phyloP scores from a whole-genome alignment of 2,888 invertebrate genomes.

The Watsonalla binaria region DNA sequence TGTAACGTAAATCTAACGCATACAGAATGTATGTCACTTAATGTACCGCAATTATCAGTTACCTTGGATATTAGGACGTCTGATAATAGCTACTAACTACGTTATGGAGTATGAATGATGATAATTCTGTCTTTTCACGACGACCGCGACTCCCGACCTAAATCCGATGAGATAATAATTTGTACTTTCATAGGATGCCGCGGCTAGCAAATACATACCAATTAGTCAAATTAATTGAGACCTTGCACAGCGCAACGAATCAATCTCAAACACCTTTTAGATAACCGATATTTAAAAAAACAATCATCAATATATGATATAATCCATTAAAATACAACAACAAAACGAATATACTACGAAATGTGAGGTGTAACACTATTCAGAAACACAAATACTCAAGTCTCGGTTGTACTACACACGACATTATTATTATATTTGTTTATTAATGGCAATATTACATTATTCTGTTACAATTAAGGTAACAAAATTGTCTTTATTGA shows the following conservation, averaged over 20 bases:
- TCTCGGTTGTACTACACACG: slow-evolving; percentile 30
- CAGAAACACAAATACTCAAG: slow-evolving; percentile 73
- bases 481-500: slow-evolving; percentile 54
- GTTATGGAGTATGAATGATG: slow-evolving; percentile 29
- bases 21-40: slow-evolving; percentile 42
- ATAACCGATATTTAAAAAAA: slow-evolving; percentile 52
- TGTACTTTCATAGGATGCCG: slow-evolving; percentile 67
- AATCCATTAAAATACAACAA: slow-evolving; percentile 76
- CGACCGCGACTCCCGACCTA: slow-evolving; percentile 57
- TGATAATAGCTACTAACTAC: slow-evolving; percentile 17
- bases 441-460: slow-evolving; percentile 29
- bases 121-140: slow-evolving; percentile 53
- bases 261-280: slow-evolving; percentile 36
- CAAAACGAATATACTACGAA: slow-evolving; percentile 66
- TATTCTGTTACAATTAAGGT: slow-evolving; percentile 35
- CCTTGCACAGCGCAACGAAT: slow-evolving; percentile 19
- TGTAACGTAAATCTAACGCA: slow-evolving; percentile 38
- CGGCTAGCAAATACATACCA: slow-evolving; percentile 22
- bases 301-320: slow-evolving; percentile 63
- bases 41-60: not conserved
- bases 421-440: slow-evolving; percentile 23
- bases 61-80: not conserved
- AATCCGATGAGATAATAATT: slow-evolving; percentile 70
- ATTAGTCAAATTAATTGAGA: slow-evolving; percentile 14
- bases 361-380: slow-evolving; percentile 41